Conservation (phyloP, 2,888 invertebrate genomes). For the Diogma glabrata region DNA sequence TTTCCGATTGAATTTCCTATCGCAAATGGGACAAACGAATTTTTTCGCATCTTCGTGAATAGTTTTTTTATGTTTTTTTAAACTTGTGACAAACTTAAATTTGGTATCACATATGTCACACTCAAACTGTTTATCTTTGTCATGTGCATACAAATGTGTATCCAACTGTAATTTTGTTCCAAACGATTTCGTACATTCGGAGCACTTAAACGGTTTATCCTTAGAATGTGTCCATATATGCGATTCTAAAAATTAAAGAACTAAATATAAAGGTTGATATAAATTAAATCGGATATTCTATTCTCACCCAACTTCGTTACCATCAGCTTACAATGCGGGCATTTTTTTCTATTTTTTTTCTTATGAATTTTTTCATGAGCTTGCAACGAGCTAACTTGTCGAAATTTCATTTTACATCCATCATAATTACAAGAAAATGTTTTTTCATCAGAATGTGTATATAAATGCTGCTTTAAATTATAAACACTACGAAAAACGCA, state of each 20-base stretch:
- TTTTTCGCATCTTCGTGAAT: conserved; percentile 43
- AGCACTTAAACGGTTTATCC: conserved; percentile 18
- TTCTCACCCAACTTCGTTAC: neutral
- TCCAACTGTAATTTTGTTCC: conserved; percentile 3
- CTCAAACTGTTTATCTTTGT: conserved; percentile 36
- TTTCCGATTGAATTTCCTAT: conserved; percentile 45
- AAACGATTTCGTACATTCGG: conserved; percentile 15
- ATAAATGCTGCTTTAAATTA: conserved; percentile 3
- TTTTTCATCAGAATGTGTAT: neutral
- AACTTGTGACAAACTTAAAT: conserved; percentile 51
- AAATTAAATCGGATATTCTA: neutral
- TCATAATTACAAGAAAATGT: conserved; percentile 1
- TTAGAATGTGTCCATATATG: conserved; percentile 15
- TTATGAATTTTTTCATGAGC: conserved; percentile 1
- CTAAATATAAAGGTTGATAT: neutral
- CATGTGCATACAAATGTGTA: conserved; percentile 4
- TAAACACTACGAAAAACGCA: conserved; percentile 1
- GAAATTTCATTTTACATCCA: neutral
- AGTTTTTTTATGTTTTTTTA: conserved; percentile 51
- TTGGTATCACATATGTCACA: conserved; percentile 52
- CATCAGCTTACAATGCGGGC: neutral
- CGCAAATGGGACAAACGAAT: conserved; percentile 44
- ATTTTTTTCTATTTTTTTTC: neutral
- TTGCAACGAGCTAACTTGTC: neutral
- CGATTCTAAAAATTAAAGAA: neutral